phyloP scores from a whole-genome alignment of 2,888 invertebrate species.

The Acronicta psi region DNA sequence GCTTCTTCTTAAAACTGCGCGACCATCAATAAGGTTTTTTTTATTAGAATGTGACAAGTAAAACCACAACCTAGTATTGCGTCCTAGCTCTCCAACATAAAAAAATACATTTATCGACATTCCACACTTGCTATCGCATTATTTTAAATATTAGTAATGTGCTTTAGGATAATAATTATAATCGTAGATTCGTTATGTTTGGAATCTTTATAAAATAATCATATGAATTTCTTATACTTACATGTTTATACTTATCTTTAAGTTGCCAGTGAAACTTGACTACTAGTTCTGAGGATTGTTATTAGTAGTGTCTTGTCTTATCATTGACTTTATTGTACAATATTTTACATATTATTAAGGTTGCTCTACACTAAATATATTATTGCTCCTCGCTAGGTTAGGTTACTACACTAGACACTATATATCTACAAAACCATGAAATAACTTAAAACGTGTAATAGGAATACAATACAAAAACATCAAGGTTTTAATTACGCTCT shows the following conservation, averaged over 20 bases:
- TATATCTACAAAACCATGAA: neutral
- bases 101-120: constrained; percentile 38
- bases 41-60: neutral
- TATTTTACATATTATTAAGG: too few relatives aligned
- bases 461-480: constrained; percentile 2
- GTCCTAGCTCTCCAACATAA: constrained; percentile 34
- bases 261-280: constrained; percentile 8
- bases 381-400: neutral
- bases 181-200: constrained; percentile 15
- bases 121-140: constrained; percentile 38
- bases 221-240: constrained; percentile 6
- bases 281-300: neutral
- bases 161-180: constrained; percentile 8
- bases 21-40: neutral
- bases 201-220: constrained; percentile 13
- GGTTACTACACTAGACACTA: constrained; percentile 9
- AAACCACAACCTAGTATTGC: constrained; percentile 30
- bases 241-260: neutral
- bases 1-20: neutral
- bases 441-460: constrained; percentile 4
- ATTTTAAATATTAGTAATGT: constrained; percentile 27
- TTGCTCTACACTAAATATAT: too few relatives aligned
- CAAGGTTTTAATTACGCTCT: constrained; percentile 10
- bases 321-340: neutral
- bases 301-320: neutral